These are phyloP conservation scores for Nestor notabilis DNA, from an alignment of 2,113 vertebrate species.

Conservation along the genomic window DNA sequence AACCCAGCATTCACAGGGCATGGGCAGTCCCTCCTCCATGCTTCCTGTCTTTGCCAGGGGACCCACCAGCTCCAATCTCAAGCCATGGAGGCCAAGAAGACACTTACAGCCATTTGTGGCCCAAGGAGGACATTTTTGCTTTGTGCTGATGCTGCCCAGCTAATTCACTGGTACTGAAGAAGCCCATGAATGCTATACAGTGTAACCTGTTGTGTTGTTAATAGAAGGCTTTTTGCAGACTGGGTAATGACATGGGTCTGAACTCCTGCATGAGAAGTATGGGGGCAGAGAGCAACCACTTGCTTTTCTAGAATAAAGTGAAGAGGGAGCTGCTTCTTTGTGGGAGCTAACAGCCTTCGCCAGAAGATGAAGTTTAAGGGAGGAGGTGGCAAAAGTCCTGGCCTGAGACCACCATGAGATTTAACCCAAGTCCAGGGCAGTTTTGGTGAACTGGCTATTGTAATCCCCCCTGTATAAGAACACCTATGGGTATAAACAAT, in stretches of 20 bases:
- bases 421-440: not conserved
- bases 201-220: not conserved
- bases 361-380: not conserved
- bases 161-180: not conserved
- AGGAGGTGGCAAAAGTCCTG: not conserved
- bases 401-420: not conserved
- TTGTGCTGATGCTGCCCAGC: not conserved
- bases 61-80: not conserved
- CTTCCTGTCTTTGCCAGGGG: not conserved
- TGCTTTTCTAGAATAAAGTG: not conserved
- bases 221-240: not conserved
- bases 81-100: not conserved
- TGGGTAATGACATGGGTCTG: not conserved
- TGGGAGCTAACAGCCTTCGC: not conserved
- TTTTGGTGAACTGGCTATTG: not conserved
- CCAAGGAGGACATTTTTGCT: not conserved
- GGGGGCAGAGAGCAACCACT: not conserved
- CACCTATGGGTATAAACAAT: not conserved
- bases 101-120: not conserved
- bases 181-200: not conserved
- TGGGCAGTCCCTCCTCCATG: not conserved
- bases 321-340: not conserved
- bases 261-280: rapidly evolving
- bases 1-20: rapidly evolving
- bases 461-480: not conserved